Conservation (phyloP, 1,140 invertebrate genomes). For the Melanaphis sacchari region DNA sequence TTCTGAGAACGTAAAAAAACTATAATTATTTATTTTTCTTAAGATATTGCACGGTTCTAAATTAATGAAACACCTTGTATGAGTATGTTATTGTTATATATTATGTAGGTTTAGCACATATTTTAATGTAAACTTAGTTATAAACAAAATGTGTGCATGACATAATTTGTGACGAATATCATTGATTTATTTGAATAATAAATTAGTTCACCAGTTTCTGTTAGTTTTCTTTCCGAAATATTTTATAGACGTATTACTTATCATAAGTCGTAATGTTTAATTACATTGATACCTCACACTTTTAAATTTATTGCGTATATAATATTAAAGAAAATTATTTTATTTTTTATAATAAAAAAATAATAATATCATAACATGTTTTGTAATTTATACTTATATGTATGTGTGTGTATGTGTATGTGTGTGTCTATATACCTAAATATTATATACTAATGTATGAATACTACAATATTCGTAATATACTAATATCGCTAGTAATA, state of each 20-base stretch:
- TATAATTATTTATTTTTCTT: too few species aligned
- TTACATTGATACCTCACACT: not conserved
- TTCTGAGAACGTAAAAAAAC: too few species aligned
- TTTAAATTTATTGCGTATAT: not conserved
- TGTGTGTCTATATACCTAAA: not conserved
- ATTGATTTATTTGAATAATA: not conserved
- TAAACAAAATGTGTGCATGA: not conserved
- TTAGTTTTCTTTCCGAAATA: not conserved
- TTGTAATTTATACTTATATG: not conserved
- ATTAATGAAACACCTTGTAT: too few species aligned
- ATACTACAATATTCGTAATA: not conserved
- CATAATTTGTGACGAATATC: not conserved
- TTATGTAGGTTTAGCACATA: not conserved
- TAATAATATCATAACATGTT: not conserved
- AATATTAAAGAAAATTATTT: not conserved
- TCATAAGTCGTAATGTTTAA: not conserved
- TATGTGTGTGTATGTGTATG: too few species aligned
- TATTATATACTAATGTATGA: not conserved
- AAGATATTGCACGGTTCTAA: too few species aligned
- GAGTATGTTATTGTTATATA: not conserved
- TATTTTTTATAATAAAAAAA: not conserved
- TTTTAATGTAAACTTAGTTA: not conserved
- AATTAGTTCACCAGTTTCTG: not conserved
- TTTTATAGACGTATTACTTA: not conserved
- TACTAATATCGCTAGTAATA: not conserved